phyloP scores from a whole-genome alignment of 1,140 invertebrate species.

The Scaptomyza hsui region DNA sequence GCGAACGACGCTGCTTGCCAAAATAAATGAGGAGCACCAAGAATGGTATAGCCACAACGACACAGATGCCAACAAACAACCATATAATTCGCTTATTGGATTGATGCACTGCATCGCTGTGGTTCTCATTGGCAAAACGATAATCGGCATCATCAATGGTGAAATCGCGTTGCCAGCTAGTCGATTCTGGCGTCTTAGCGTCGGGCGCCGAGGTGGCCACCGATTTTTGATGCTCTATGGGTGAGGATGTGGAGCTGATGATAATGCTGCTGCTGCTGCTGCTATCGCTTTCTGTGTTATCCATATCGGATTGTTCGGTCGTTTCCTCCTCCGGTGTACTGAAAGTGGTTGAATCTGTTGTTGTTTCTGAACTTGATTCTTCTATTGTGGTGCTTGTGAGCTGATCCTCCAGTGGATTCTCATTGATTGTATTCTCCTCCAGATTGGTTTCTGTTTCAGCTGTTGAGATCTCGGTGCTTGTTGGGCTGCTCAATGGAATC shows the following conservation, averaged over 20 bases:
- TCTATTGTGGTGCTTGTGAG: neutral
- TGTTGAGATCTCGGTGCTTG: neutral
- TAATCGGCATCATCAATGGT: constrained; percentile 18
- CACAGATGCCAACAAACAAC: neutral
- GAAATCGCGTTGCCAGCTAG: constrained; percentile 27
- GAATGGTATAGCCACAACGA: neutral
- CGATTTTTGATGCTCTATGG: neutral
- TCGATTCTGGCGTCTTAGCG: constrained; percentile 32
- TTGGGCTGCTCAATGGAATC: constrained; percentile 1
- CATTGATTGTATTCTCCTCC: neutral
- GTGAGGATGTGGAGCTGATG: neutral
- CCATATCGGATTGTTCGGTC: neutral
- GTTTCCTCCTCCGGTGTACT: neutral
- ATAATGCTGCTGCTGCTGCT: neutral
- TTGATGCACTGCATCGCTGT: neutral
- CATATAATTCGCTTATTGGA: constrained; percentile 2
- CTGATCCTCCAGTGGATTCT: neutral
- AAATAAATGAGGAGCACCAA: neutral
- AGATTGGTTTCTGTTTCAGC: neutral
- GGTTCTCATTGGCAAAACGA: constrained; percentile 24
- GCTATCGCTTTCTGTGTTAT: neutral
- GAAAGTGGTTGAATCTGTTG: neutral
- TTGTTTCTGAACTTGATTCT: neutral
- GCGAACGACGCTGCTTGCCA: constrained; percentile 1
- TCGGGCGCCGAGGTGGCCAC: constrained; percentile 17